Percentiles rank a stretch among this genome's conserved stretches.
phyloP scores from a whole-genome alignment of 2,888 invertebrate genomes.

The Perdita meconis region DNA sequence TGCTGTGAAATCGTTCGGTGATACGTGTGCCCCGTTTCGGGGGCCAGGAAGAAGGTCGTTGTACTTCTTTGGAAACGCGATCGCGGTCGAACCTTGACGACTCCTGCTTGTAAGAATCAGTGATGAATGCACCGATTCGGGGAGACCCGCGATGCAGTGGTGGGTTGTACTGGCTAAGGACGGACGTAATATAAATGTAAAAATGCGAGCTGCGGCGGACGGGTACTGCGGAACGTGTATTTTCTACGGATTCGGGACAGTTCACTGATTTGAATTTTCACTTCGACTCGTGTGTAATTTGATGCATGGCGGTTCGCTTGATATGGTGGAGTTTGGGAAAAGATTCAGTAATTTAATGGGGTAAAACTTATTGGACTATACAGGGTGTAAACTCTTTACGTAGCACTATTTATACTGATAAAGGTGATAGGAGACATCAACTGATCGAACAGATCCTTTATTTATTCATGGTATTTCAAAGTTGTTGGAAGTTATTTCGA shows the following conservation, averaged over 20 bases:
- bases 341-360: too few relatives aligned
- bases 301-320: not conserved
- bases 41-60: slow-evolving; percentile 32
- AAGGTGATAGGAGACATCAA: too few relatives aligned
- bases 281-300: not conserved
- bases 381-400: too few relatives aligned
- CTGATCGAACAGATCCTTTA: too few relatives aligned
- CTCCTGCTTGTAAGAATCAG: slow-evolving; percentile 16
- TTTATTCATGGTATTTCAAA: too few relatives aligned
- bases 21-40: slow-evolving; percentile 41
- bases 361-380: too few relatives aligned
- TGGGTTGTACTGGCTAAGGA: slow-evolving; percentile 2
- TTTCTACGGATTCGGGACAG: slow-evolving; percentile 1
- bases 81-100: slow-evolving; percentile 41
- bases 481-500: too few relatives aligned
- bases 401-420: too few relatives aligned
- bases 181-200: slow-evolving; percentile 25
- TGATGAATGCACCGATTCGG: slow-evolving; percentile 10
- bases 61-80: slow-evolving; percentile 37
- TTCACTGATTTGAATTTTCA: not conserved
- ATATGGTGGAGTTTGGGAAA: too few relatives aligned
- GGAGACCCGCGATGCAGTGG: not conserved
- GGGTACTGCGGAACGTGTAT: not conserved
- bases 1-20: slow-evolving; percentile 61
- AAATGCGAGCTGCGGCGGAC: slow-evolving; percentile 1